phyloP scores from a whole-genome alignment of 2,888 invertebrate genomes.

The Scaptomyza caliginosa region DNA sequence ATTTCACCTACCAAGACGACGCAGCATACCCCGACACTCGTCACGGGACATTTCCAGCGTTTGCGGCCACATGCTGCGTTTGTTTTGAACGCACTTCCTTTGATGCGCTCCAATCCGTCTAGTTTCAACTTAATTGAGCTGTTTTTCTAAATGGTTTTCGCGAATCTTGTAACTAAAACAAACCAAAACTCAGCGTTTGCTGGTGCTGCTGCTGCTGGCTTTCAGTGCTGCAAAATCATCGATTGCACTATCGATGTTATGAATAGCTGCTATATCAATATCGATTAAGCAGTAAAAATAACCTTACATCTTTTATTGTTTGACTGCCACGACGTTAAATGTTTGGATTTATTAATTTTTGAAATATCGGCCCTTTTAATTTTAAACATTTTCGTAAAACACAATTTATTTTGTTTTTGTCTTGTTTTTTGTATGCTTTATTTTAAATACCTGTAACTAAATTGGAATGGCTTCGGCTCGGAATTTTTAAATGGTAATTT shows the following conservation, averaged over 20 bases:
- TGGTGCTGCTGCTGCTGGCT: constrained; percentile 57
- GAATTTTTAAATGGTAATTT: too few relatives aligned
- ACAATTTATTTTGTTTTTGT: neutral
- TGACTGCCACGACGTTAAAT: constrained; percentile 20
- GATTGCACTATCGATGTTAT: constrained; percentile 45
- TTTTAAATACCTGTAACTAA: neutral
- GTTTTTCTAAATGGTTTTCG: constrained; percentile 57
- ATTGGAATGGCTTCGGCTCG: too few relatives aligned
- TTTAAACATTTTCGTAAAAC: neutral
- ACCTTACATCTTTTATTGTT: neutral
- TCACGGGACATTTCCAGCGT: constrained; percentile 90
- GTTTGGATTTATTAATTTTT: too few relatives aligned
- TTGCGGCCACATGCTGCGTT: constrained; percentile 83
- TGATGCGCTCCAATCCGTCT: constrained; percentile 58
- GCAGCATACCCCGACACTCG: constrained; percentile 94
- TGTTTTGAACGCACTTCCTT: constrained; percentile 52
- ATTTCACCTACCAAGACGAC: constrained; percentile 89
- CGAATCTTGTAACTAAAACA: constrained; percentile 74
- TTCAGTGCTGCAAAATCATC: constrained; percentile 53
- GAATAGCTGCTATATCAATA: neutral
- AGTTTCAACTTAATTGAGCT: constrained; percentile 74
- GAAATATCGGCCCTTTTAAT: neutral
- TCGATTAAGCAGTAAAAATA: neutral
- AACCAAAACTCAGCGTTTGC: constrained; percentile 73
- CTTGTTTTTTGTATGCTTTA: neutral